A percentile compares a stretch with the other conserved stretches of the same genome.
Conservation (phyloP, 2,113 vertebrate genomes). For the Rynchops niger region DNA sequence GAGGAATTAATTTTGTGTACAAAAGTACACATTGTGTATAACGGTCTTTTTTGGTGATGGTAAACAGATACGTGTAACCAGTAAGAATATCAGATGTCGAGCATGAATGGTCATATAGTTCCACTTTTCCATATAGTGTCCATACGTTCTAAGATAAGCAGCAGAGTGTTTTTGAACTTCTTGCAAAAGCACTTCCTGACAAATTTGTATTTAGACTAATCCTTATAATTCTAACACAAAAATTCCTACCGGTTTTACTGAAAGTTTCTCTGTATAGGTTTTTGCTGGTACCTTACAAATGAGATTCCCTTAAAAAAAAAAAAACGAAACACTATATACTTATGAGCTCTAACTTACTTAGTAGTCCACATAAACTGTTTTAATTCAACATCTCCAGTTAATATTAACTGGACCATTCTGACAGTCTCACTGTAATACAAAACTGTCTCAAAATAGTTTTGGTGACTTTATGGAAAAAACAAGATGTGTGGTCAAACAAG, state of each 20-base stretch:
- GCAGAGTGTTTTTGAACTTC: not conserved
- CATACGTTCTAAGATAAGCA: not conserved
- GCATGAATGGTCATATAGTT: fast-evolving
- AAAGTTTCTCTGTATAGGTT: not conserved
- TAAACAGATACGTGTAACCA: not conserved
- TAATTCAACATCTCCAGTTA: not conserved
- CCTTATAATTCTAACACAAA: not conserved
- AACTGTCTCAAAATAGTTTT: not conserved
- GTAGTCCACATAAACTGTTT: not conserved
- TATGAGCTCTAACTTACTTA: not conserved
- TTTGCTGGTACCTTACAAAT: not conserved
- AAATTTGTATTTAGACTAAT: not conserved
- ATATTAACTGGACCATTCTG: not conserved
- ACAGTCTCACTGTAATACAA: not conserved
- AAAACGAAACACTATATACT: not conserved
- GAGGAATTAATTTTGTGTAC: not conserved
- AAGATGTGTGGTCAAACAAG: not conserved
- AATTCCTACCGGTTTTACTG: not conserved
- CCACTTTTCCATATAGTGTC: not conserved
- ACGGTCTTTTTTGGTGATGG: not conserved
- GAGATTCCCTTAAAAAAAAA: not conserved
- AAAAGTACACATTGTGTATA: not conserved
- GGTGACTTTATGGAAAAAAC: not conserved
- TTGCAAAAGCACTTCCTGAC: not conserved
- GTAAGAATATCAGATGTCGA: not conserved